Evolutionary conservation across 2,888 invertebrate species (phyloP), one percentile per base, ranked within the genome.

Genomic region (Zygothrica quintamaculata): DNA sequence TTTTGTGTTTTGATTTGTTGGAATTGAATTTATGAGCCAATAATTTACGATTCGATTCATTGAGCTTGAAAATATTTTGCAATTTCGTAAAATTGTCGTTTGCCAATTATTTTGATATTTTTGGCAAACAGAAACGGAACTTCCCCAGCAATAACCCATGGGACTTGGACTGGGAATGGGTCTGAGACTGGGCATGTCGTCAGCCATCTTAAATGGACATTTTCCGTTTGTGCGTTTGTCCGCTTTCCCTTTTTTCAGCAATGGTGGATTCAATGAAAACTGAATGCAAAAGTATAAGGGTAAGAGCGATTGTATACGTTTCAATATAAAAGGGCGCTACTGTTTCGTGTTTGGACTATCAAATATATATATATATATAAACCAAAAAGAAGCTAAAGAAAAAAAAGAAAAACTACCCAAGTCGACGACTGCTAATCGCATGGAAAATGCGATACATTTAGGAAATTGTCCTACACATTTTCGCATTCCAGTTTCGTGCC

Each of bases 381-480:
- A n/a, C n/a, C n/a, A n/a, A n/a, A n/a, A n/a, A n/a, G n/a, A n/a
- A n/a, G n/a, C n/a, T n/a, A n/a, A n/a, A n/a, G n/a, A n/a, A n/a
- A n/a, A 55, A 56, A 71, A 52, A 43, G 48, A 16, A 26, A 11
- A 48, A 2, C 37, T 22, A 13, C 13, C 18, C 5, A 22, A 22
- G 25, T 13, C 15, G 46, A 46, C 59, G 71, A 43, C 51, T 74
- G 85, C 85, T 80, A 80, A 80, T 80, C 80, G 82, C 57, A 62
- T 66, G 65, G 62, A 60, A 72, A 75, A 74, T 56, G 62, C 72
- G 55, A 68, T 81, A 84, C 79, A 81, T 82, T 87, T 81, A 64
- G 77, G 75, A 82, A 84, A 87, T 82, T 82, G 72, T 72, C 48
- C 80, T 58, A 65, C 47, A 66, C 74, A 76, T 74, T 85, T 77